Conservation (phyloP, 2,797 vertebrate genomes). For the Rhadinocentrus ornatus region DNA sequence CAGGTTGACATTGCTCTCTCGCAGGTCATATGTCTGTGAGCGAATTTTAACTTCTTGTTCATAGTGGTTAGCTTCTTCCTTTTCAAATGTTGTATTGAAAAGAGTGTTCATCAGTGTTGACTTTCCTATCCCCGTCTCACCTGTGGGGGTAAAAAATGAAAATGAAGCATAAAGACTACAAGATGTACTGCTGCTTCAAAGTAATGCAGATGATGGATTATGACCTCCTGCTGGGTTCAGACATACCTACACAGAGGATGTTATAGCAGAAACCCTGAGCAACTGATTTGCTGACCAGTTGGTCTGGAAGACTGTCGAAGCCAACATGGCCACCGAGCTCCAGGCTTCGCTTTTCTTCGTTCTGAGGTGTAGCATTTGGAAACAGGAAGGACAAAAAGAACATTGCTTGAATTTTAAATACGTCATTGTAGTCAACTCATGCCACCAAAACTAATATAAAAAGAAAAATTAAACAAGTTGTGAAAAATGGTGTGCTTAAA, state of each 20-base stretch:
- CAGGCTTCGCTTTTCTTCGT: slow-evolving; percentile 89
- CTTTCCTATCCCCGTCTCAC: slow-evolving; percentile 97
- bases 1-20: slow-evolving; percentile 96
- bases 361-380: slow-evolving; percentile 72
- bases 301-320: slow-evolving; percentile 96
- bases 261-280: slow-evolving; percentile 97
- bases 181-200: slow-evolving; percentile 1
- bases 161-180: not conserved
- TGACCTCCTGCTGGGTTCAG: slow-evolving; percentile 11
- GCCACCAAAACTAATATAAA: not conserved
- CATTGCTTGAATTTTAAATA: not conserved
- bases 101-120: slow-evolving; percentile 97
- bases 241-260: slow-evolving; percentile 97
- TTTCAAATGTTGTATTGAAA: slow-evolving; percentile 95
- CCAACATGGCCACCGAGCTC: slow-evolving; percentile 93
- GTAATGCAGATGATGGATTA: not conserved
- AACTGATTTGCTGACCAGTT: slow-evolving; percentile 96
- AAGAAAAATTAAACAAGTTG: not conserved
- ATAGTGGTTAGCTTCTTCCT: slow-evolving; percentile 92
- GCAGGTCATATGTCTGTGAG: slow-evolving; percentile 89
- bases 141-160: slow-evolving; percentile 67
- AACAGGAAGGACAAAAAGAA: slow-evolving; percentile 23
- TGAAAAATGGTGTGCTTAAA: not conserved
- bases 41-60: slow-evolving; percentile 85
- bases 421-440: not conserved